Percentiles rank a stretch among this genome's conserved stretches.
phyloP scores from a whole-genome alignment of 2,113 vertebrate species.

The Ascaphus truei region DNA sequence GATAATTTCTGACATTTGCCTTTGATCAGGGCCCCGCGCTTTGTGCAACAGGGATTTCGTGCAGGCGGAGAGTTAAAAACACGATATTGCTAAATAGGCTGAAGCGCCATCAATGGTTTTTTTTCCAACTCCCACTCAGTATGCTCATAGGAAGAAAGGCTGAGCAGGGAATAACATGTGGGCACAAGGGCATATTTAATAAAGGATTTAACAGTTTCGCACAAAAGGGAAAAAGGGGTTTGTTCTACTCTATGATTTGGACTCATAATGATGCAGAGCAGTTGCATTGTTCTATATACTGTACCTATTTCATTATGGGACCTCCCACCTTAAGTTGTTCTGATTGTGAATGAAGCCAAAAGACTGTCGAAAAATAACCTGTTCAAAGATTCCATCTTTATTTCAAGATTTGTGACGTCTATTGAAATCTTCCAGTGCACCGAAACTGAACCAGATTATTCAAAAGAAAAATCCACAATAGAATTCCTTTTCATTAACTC shows the following conservation, averaged over 20 bases:
- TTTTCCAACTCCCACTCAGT: slow-evolving; percentile 9
- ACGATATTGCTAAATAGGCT: background rate
- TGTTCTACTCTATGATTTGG: background rate
- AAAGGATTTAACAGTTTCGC: accelerated
- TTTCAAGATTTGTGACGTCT: background rate
- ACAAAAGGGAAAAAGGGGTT: background rate
- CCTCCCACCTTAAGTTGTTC: background rate
- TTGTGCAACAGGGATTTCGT: background rate
- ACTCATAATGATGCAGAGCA: background rate
- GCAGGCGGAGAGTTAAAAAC: background rate
- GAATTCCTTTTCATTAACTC: too few relatives aligned
- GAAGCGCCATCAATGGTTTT: background rate
- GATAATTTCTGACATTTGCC: background rate
- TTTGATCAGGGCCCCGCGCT: background rate
- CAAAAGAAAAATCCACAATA: too few relatives aligned
- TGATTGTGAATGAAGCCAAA: background rate
- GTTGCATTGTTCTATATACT: too few relatives aligned
- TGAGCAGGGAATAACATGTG: background rate
- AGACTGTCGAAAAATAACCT: background rate
- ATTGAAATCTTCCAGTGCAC: background rate
- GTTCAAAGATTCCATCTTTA: background rate
- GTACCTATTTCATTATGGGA: background rate
- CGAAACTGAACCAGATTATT: too few relatives aligned
- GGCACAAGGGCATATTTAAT: slow-evolving; percentile 1
- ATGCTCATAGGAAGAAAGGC: background rate